phyloP scores from a whole-genome alignment of 1,140 invertebrate genomes.

The Dermatophagoides farinae region DNA sequence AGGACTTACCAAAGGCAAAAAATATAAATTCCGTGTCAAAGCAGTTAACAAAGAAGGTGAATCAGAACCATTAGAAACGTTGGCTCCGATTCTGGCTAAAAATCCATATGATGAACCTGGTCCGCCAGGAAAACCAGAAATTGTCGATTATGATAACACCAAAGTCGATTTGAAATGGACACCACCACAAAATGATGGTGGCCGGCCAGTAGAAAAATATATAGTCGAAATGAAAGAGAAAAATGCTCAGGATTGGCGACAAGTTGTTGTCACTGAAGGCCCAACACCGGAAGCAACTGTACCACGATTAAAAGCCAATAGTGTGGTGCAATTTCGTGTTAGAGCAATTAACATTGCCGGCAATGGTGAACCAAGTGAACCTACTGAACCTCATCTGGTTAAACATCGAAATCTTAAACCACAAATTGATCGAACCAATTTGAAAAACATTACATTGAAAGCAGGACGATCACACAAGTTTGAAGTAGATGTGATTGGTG shows the following conservation, averaged over 20 bases:
- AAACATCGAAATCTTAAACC: conserved; percentile 88
- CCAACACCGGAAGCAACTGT: conserved; percentile 4
- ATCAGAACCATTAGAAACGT: conserved; percentile 66
- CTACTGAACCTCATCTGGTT: conserved; percentile 81
- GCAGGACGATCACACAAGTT: conserved; percentile 78
- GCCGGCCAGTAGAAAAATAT: conserved; percentile 71
- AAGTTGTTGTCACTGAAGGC: conserved; percentile 11
- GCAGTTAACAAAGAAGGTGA: conserved; percentile 87
- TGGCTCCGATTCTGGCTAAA: conserved; percentile 63
- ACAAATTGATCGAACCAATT: conserved; percentile 63
- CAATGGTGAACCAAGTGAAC: conserved; percentile 77
- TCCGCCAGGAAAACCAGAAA: conserved; percentile 66
- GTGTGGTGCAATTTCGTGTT: conserved; percentile 87
- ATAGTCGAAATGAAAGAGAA: conserved; percentile 93
- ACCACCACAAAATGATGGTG: conserved; percentile 72
- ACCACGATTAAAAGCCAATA: conserved; percentile 73
- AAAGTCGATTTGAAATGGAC: conserved; percentile 82
- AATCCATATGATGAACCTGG: conserved; percentile 90
- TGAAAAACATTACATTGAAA: conserved; percentile 69
- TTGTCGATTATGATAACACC: conserved; percentile 60
- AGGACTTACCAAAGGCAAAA: conserved; percentile 75
- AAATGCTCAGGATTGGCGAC: conserved; percentile 55
- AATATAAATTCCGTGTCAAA: conserved; percentile 94
- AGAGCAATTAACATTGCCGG: conserved; percentile 87
- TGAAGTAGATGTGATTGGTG: conserved; percentile 81